A percentile compares a stretch with the other conserved stretches of the same genome.
These are phyloP conservation scores for Smithornis capensis DNA, from an alignment of 2,113 vertebrate species.

Conservation along the genomic window DNA sequence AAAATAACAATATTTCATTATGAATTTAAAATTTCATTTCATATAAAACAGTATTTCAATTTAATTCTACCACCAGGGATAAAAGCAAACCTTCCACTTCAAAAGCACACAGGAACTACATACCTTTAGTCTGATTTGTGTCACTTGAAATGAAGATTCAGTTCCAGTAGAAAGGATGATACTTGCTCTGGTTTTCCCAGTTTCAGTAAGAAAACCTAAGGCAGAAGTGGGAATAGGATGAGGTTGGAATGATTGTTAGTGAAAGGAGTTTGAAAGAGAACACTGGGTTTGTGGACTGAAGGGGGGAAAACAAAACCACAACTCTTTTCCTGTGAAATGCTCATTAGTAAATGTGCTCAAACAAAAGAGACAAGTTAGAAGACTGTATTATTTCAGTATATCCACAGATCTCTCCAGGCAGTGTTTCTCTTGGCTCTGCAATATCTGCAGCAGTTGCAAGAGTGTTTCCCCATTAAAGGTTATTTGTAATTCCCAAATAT, in stretches of 20 bases:
- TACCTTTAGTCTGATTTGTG: slow-evolving; percentile 94
- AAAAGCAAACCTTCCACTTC: neutral
- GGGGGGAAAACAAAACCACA: neutral
- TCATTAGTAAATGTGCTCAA: neutral
- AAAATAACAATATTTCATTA: neutral
- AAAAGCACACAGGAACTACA: slow-evolving; percentile 6
- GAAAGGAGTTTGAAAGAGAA: neutral
- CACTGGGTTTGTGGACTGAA: neutral
- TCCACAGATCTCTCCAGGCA: neutral
- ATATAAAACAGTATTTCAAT: neutral
- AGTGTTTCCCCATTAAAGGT: neutral
- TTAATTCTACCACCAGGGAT: neutral
- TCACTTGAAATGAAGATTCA: slow-evolving; percentile 92
- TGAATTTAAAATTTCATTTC: neutral
- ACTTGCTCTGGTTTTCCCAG: slow-evolving; percentile 89
- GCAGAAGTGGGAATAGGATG: neutral
- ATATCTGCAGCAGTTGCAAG: neutral
- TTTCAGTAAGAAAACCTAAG: slow-evolving; percentile 94
- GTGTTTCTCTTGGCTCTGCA: neutral
- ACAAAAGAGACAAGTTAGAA: neutral
- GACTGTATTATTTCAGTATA: too few species aligned
- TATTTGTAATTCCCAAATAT: neutral
- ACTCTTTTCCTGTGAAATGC: neutral
- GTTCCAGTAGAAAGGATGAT: slow-evolving; percentile 91
- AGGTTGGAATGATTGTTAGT: neutral